Conservation (phyloP, 2,888 invertebrate species). For the Fragum sueziense region DNA sequence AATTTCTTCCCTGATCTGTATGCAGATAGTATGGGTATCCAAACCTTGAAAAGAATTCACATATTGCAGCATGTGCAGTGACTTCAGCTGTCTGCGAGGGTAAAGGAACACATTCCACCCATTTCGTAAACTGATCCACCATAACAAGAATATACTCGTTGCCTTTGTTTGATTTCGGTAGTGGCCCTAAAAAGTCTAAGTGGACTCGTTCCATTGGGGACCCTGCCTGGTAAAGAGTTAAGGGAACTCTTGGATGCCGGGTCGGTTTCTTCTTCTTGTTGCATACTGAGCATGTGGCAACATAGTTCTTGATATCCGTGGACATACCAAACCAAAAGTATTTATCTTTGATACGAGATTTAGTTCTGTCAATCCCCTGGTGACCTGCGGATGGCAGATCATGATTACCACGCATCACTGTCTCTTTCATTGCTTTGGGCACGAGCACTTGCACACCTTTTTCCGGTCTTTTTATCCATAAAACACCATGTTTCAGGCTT, state of each 20-base stretch:
- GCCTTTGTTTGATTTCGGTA: not conserved
- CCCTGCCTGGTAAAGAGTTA: too few species aligned
- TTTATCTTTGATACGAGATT: not conserved
- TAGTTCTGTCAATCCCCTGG: not conserved
- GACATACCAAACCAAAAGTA: not conserved
- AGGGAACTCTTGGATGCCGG: too few species aligned
- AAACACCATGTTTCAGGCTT: not conserved
- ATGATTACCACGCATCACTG: too few species aligned
- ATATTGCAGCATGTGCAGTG: not conserved
- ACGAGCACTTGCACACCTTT: not conserved
- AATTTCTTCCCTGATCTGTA: not conserved
- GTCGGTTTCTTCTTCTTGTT: too few species aligned
- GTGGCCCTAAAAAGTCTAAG: not conserved
- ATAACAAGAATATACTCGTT: not conserved
- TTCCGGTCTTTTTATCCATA: not conserved
- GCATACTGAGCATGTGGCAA: too few species aligned
- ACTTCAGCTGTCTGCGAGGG: not conserved
- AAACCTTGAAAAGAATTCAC: conserved; percentile 1
- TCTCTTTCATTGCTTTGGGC: not conserved
- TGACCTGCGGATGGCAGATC: conserved; percentile 4
- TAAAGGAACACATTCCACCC: not conserved
- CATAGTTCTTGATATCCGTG: not conserved
- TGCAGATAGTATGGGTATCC: not conserved
- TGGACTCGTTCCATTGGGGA: not conserved
- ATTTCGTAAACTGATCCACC: conserved; percentile 10